Percentiles rank a stretch among this genome's conserved stretches.
These are phyloP conservation scores for Pangasius krempfi DNA, from an alignment of 2,797 vertebrate genomes.

Conservation along the genomic window DNA sequence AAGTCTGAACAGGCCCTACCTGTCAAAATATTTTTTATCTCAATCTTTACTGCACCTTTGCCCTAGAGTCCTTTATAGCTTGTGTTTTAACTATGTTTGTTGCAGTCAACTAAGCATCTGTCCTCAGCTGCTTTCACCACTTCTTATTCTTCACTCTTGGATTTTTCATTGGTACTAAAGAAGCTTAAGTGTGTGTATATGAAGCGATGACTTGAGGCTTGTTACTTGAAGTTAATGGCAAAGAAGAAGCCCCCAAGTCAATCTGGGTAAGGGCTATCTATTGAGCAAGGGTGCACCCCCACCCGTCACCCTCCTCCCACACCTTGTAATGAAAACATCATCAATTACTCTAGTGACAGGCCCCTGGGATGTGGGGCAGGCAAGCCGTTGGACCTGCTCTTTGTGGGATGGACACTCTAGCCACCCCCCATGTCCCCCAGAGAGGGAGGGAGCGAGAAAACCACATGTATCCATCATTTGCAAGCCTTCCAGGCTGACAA, in stretches of 20 bases:
- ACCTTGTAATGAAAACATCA: constrained; percentile 93
- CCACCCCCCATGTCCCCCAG: constrained; percentile 48
- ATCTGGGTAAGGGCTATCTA: constrained; percentile 72
- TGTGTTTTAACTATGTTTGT: constrained; percentile 24
- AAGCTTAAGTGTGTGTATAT: constrained; percentile 64
- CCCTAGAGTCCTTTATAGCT: constrained; percentile 17
- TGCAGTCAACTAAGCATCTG: constrained; percentile 31
- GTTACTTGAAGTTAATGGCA: constrained; percentile 77
- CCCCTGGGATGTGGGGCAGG: constrained; percentile 78
- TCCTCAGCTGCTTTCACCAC: constrained; percentile 23
- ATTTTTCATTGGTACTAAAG: constrained; percentile 8
- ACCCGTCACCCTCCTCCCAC: constrained; percentile 74
- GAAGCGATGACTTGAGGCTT: constrained; percentile 77
- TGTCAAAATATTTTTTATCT: not conserved
- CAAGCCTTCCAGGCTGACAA: constrained; percentile 65
- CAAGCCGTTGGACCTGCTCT: constrained; percentile 82
- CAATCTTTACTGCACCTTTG: not conserved
- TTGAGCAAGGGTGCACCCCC: constrained; percentile 74
- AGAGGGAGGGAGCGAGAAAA: constrained; percentile 53
- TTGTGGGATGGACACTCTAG: constrained; percentile 74
- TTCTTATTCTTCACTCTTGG: not conserved
- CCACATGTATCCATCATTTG: constrained; percentile 72
- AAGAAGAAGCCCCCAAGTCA: constrained; percentile 83
- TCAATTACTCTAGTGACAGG: constrained; percentile 90
- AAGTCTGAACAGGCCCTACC: constrained; percentile 8